Evolutionary conservation across 1,140 invertebrate species (phyloP), one percentile per base, ranked within the genome.

Genomic region (Temnothorax nylanderi): DNA sequence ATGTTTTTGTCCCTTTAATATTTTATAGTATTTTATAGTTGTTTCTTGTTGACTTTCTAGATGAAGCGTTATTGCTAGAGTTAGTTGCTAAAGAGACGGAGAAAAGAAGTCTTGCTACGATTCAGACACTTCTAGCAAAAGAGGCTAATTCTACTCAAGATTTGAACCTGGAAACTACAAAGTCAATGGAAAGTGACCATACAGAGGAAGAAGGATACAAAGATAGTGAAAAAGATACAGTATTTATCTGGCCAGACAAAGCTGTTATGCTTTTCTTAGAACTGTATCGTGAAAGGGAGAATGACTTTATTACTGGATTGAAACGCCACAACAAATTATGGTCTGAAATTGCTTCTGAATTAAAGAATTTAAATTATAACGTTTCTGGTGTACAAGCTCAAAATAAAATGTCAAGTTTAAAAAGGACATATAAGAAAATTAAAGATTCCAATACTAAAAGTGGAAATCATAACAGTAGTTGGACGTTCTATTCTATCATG

Each of bases 321-420:
- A 64, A 64, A 64, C 64, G 34, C 4, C 64, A 41, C 10, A n/a
- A 67, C 21, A 67, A 67, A 67, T 1, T 41, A 21, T 37, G 34
- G 34, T 8, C 34, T 1, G 18, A 41, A 18, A 64, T 64, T 64
- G 60, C 8, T 18, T 64, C n/a, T 6, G 64, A 41, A 67, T 41
- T 67, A 44, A 5, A 13, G 18, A 67, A 67, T 0, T 67, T 7
- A 10, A 67, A 67, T 41, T 67, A 67, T 7, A 21, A 21, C 41
- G 37, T 67, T 5, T 67, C 64, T 11, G 64, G 2, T 44, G 64
- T 67, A n/a, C 64, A 44, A 67, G 64, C 41, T 10, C 34, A 67
- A 44, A 67, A 44, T 11, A 67, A 67, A 67, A 37, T 67, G 34
- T 67, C 64, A n/a, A 67, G 64, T 21, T 67, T 67, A 4, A 67